These are phyloP conservation scores for Nebria salina DNA, from an alignment of 2,888 invertebrate species.

Conservation along the genomic window DNA sequence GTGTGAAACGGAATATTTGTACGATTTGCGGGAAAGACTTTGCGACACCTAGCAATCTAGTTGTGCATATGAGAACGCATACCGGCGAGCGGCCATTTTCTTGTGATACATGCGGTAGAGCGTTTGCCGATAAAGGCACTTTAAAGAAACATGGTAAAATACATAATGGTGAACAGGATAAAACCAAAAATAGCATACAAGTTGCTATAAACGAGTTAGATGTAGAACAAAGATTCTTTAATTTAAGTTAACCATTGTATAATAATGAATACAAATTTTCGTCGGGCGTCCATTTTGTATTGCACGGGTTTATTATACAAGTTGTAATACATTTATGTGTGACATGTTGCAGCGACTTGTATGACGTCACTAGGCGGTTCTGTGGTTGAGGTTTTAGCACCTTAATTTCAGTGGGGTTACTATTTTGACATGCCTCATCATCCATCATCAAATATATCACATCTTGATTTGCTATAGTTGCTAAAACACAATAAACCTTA, in stretches of 20 bases:
- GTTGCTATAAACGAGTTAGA: slow-evolving; percentile 5
- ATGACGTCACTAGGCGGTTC: no score
- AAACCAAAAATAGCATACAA: not conserved
- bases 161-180: slow-evolving; percentile 41
- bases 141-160: slow-evolving; percentile 52
- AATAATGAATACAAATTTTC: not conserved
- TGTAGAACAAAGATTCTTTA: slow-evolving; percentile 19
- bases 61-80: slow-evolving; percentile 55
- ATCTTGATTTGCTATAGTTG: no score
- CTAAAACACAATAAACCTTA: no score
- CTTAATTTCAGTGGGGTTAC: no score
- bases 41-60: slow-evolving; percentile 54
- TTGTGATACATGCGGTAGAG: slow-evolving; percentile 51
- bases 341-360: no score
- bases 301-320: not conserved
- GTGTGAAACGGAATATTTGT: slow-evolving; percentile 53
- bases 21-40: slow-evolving; percentile 54
- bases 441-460: no score
- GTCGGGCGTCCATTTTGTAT: no score
- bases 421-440: no score
- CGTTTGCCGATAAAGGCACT: slow-evolving; percentile 52
- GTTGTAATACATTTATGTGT: no score
- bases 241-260: slow-evolving; percentile 10
- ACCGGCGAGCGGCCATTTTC: slow-evolving; percentile 55
- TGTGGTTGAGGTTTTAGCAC: no score